Evolutionary conservation across 2,113 vertebrate species (phyloP).

Genomic region (Bos javanicus): DNA sequence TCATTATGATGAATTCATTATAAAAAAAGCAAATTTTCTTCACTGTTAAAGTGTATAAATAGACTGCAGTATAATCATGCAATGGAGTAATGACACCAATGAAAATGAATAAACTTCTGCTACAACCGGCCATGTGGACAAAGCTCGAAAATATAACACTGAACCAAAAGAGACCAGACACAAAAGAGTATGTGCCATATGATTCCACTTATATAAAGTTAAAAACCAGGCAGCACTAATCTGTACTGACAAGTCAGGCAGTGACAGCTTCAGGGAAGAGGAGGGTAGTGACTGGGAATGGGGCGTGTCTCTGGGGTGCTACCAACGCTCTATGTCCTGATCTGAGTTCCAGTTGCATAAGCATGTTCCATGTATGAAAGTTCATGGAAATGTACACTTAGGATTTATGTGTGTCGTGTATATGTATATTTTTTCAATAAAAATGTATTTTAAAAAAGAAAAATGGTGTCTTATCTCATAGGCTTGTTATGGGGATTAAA

Average conservation of each 20-base stretch:
- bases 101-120: neutral
- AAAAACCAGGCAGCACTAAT: neutral
- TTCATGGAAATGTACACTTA: neutral
- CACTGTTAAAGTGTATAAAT: neutral
- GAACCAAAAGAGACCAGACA: neutral
- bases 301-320: neutral
- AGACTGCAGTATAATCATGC: neutral
- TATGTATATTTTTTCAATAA: neutral
- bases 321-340: neutral
- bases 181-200: neutral
- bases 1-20: neutral
- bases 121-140: neutral
- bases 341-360: neutral
- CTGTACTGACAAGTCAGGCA: neutral
- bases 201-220: neutral
- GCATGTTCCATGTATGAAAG: neutral
- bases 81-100: neutral
- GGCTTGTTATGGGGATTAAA: neutral
- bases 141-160: neutral
- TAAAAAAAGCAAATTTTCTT: neutral
- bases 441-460: neutral
- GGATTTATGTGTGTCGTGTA: neutral
- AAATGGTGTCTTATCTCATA: neutral
- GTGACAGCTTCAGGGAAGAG: neutral
- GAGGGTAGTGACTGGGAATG: too few relatives aligned